Base-by-base conservation (phyloP, 23 tunicate species). In the Botrylloides violaceus region DNA sequence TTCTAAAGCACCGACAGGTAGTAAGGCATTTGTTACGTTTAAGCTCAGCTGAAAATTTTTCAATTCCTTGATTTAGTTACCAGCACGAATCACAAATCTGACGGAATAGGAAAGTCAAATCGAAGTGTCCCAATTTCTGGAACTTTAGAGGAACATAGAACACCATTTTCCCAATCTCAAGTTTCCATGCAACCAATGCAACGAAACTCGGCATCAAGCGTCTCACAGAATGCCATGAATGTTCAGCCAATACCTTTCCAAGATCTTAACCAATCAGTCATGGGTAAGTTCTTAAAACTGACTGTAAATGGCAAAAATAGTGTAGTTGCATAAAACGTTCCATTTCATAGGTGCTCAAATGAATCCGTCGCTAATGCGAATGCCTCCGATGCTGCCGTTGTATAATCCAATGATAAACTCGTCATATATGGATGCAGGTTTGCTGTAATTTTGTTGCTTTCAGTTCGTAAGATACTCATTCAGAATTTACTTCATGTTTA, bases 361-460 rank as follows among this genome's bases (percentile, higher is more conserved):
- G 64, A 34, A 63, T 63, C 70, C 70, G 3, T 21, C 35, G 33
- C 4, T 63, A 34, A 63, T 63, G 70, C 70, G 29, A 33, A 63
- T 63, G 70, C 70, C 35, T 19, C 70, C 26, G 9, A 29, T 31
- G 70, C 70, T 33, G 19, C 70, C 20, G 23, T 29, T 29, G 29
- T 63, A 63, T 28, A 29, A 63, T 63, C 70, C 70, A 3, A 63
- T 63, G 70, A 27, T 63, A 31, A 63, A 31, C 33, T 34, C 70
- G 9, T 19, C 33, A 33, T 63, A 63, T 31, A 27, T 63, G 4
- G 70, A 63, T 3, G 35, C 70, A 63, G 70, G 70, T 63, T 27
- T 25, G 33, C 3, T 19, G 7, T 19, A 29, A 22, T 59, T 15
- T 43, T 7, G 15, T 43, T 15, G 12, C 12, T 47, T 47, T 47